These are phyloP conservation scores for Subacronicta megacephala DNA, from an alignment of 2,888 invertebrate species.

Conservation along the genomic window DNA sequence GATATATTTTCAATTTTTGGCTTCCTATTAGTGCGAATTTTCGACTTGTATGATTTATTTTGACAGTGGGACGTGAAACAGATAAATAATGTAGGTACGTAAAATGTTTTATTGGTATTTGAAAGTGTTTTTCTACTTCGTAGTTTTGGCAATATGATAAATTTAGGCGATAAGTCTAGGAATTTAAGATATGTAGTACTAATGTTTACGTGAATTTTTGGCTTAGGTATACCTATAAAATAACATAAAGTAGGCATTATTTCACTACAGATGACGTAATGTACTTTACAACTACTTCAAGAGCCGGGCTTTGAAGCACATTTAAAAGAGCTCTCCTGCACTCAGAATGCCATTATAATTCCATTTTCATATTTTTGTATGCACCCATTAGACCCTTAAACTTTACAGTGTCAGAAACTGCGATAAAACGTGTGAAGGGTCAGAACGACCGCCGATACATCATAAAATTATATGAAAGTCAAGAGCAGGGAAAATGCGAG, in stretches of 20 bases:
- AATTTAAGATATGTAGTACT: no score
- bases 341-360: constrained; percentile 45
- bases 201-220: no score
- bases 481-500: constrained; percentile 86
- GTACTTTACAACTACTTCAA: not conserved
- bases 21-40: constrained; percentile 75
- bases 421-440: constrained; percentile 88
- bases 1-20: constrained; percentile 88
- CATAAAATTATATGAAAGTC: constrained; percentile 90
- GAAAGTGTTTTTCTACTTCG: constrained; percentile 5
- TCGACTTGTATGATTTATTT: constrained; percentile 79
- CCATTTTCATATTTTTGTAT: constrained; percentile 49
- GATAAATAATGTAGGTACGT: constrained; percentile 39
- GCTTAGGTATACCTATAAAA: no score
- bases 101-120: constrained; percentile 33
- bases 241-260: no score
- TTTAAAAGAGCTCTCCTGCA: constrained; percentile 14
- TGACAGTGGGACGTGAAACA: constrained; percentile 35
- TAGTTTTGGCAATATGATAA: not conserved
- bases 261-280: no score
- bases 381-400: constrained; percentile 57
- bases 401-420: constrained; percentile 69
- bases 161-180: no score
- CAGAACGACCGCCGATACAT: constrained; percentile 86
- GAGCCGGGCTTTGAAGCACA: not conserved